Percentiles rank a stretch among this genome's conserved stretches.
Conservation (phyloP, 2,888 invertebrate genomes). For the Poecilobothrus nobilitatus region DNA sequence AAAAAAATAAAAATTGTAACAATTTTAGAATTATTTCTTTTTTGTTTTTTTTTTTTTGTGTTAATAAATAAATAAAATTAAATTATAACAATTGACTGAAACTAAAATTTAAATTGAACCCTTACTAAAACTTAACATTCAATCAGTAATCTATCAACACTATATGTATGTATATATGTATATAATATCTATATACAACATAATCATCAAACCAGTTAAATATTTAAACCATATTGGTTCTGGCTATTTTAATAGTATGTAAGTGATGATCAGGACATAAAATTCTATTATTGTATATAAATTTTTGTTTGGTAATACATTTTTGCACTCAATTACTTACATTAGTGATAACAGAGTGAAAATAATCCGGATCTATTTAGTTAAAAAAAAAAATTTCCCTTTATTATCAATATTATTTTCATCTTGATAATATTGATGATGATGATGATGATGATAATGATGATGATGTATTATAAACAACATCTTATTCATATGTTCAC, state of each 20-base stretch:
- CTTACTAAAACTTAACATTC: not conserved
- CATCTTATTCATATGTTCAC: conserved; percentile 1
- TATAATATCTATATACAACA: too few relatives aligned
- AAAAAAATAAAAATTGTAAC: too few relatives aligned
- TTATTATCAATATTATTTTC: not conserved
- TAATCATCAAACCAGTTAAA: not conserved
- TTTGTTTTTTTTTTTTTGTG: too few relatives aligned
- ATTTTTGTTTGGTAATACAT: conserved; percentile 22
- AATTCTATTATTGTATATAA: conserved; percentile 32
- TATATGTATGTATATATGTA: too few relatives aligned
- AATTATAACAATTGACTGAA: conserved; percentile 21
- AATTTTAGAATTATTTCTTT: too few relatives aligned
- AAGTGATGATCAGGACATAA: not conserved
- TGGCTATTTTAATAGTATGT: not conserved
- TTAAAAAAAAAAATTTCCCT: not conserved
- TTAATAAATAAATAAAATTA: conserved; percentile 22
- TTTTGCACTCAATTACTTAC: conserved; percentile 46
- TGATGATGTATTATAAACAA: not conserved
- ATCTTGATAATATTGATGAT: too few relatives aligned
- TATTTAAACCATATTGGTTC: not conserved
- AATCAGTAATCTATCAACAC: too few relatives aligned
- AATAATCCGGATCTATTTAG: conserved; percentile 15
- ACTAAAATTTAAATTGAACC: not conserved
- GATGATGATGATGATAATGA: not conserved
- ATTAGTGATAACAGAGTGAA: conserved; percentile 39